A percentile compares a stretch with the other conserved stretches of the same genome.
These are phyloP conservation scores for Montipora capricornis DNA, from an alignment of 64 coral and sea anemone genomes.

Conservation along the genomic window DNA sequence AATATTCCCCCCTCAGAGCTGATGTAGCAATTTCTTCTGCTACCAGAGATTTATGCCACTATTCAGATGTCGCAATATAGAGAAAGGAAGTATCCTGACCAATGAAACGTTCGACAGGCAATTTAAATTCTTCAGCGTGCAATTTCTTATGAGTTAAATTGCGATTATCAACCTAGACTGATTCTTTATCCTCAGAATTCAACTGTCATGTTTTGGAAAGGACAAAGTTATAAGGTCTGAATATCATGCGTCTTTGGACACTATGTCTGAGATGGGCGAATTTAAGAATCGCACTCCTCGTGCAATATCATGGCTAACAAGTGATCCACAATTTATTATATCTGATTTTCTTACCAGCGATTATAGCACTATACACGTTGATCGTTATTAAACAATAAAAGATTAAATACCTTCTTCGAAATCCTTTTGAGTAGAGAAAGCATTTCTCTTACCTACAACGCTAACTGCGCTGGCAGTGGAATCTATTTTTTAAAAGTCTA, in stretches of 20 bases:
- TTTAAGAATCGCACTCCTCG: no score
- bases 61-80: background rate
- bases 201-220: no score
- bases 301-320: background rate
- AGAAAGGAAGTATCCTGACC: background rate
- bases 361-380: background rate
- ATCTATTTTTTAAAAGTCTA: background rate
- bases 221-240: no score
- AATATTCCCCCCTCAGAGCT: background rate
- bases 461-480: background rate
- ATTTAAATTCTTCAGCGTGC: no score
- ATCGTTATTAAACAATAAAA: background rate
- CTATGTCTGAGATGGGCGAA: no score
- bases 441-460: no score
- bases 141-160: no score
- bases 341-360: background rate
- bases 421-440: background rate
- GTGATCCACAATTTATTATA: background rate
- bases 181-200: no score
- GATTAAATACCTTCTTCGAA: background rate
- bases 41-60: background rate
- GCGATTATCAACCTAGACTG: no score
- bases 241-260: no score
- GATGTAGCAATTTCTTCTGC: slow-evolving; percentile 2
- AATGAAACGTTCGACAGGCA: no score